A percentile compares a stretch with the other conserved stretches of the same genome.
Evolutionary conservation across 2,113 vertebrate genomes (phyloP).

Genomic region (Delphinus delphis): DNA sequence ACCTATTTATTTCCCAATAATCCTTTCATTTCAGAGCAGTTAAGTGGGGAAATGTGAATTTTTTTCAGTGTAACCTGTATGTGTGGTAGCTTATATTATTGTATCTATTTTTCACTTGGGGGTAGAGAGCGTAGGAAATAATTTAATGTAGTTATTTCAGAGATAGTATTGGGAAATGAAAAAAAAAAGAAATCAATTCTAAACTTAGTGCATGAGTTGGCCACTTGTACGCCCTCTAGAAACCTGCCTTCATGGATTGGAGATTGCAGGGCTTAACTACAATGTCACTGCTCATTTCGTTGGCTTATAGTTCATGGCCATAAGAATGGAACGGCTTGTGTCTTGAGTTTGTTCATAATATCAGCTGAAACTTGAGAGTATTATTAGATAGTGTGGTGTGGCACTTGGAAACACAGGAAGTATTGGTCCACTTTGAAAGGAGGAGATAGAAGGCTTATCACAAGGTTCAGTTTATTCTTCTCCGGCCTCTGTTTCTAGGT

Average conservation of each 20-base stretch:
- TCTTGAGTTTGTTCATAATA: background rate
- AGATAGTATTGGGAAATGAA: background rate
- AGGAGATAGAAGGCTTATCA: background rate
- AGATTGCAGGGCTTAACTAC: background rate
- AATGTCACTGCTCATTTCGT: background rate
- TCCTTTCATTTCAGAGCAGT: background rate
- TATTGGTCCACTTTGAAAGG: background rate
- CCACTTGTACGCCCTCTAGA: background rate
- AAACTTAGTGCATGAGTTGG: background rate
- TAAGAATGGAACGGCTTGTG: background rate
- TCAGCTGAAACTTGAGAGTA: background rate
- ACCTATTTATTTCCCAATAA: background rate
- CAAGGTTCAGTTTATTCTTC: background rate
- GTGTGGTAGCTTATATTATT: background rate
- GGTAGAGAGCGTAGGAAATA: background rate
- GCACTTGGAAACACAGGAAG: background rate
- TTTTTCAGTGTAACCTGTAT: background rate
- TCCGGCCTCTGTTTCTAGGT: background rate
- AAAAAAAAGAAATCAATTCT: background rate
- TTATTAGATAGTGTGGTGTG: background rate
- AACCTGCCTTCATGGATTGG: background rate
- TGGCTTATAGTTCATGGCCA: background rate
- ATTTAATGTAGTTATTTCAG: background rate
- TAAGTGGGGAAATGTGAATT: background rate
- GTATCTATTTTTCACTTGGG: background rate